phyloP scores from a whole-genome alignment of 2,113 vertebrate species.

The Isichthys henryi region DNA sequence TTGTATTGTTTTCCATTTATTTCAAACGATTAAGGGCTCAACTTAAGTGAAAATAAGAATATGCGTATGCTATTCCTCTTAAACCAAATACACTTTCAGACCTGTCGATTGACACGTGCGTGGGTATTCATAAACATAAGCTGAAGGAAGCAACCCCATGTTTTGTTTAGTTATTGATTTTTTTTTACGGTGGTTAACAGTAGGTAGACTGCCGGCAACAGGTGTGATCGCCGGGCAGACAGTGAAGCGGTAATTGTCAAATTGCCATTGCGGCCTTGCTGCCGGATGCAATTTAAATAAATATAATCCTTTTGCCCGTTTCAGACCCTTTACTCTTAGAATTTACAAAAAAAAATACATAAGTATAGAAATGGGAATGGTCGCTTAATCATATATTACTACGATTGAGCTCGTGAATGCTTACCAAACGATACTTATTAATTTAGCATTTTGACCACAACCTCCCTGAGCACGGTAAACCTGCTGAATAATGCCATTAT shows the following conservation, averaged over 20 bases:
- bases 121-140: not conserved
- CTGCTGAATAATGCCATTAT: not conserved
- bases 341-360: not conserved
- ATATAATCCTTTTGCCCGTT: not conserved
- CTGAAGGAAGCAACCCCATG: not conserved
- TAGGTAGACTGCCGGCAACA: not conserved
- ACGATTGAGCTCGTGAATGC: constrained; percentile 11
- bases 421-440: not conserved
- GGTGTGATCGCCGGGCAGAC: not conserved
- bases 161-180: not conserved
- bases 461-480: not conserved
- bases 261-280: not conserved
- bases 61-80: not conserved
- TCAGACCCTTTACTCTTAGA: not conserved
- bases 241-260: not conserved
- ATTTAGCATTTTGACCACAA: not conserved
- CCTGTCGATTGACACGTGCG: not conserved
- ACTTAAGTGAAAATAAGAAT: not conserved
- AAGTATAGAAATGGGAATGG: constrained; percentile 5
- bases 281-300: not conserved
- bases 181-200: not conserved
- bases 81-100: not conserved
- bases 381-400: not conserved
- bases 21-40: not conserved
- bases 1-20: not conserved